phyloP scores from a whole-genome alignment of 2,888 invertebrate species.

The Polydrusus tereticollis region DNA sequence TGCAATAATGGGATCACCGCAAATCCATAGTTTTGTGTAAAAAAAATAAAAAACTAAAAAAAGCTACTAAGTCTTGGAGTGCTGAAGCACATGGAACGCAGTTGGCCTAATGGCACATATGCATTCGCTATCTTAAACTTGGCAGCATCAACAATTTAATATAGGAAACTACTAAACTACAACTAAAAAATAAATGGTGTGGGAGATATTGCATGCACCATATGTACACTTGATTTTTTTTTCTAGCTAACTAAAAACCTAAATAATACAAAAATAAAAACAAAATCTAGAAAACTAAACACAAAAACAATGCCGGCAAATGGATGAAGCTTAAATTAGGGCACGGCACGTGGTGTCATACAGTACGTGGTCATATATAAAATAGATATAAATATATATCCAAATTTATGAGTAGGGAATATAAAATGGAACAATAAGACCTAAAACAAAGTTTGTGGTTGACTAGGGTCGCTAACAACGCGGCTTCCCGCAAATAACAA shows the following conservation, averaged over 20 bases:
- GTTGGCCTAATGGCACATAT: conserved; percentile 20
- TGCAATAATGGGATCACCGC: conserved; percentile 39
- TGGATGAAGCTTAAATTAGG: conserved; percentile 53
- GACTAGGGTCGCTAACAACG: conserved; percentile 69
- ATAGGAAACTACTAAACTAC: conserved; percentile 60
- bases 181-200: conserved; percentile 61
- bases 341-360: conserved; percentile 64
- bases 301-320: conserved; percentile 60
- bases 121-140: conserved; percentile 66
- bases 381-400: conserved; percentile 53
- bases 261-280: conserved; percentile 58
- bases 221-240: conserved; percentile 56
- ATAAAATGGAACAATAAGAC: conserved; percentile 52
- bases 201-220: conserved; percentile 66
- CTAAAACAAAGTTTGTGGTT: conserved; percentile 62
- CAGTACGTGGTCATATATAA: conserved; percentile 59
- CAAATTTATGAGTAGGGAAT: conserved; percentile 49
- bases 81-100: conserved; percentile 54
- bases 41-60: conserved; percentile 49
- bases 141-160: conserved; percentile 69
- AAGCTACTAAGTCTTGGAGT: conserved; percentile 60
- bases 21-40: conserved; percentile 44
- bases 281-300: conserved; percentile 58
- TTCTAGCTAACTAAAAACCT: conserved; percentile 58
- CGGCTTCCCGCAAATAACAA: conserved; percentile 67